Evolutionary conservation across 2,888 invertebrate genomes (phyloP).

Genomic region (Argyresthia albistria): DNA sequence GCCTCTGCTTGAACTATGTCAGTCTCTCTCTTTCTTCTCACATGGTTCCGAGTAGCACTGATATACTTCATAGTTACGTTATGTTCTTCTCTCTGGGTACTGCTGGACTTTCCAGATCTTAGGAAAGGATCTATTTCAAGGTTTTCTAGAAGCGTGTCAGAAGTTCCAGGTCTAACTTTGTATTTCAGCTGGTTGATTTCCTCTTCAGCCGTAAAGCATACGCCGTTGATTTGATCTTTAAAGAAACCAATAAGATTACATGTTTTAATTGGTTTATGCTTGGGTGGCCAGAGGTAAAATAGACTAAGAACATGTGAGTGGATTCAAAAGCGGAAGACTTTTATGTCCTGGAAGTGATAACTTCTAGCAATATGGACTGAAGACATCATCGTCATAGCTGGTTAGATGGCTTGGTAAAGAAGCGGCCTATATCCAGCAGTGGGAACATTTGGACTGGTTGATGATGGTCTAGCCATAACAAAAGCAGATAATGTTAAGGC

Average conservation of each 20-base stretch:
- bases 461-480: conserved; percentile 2
- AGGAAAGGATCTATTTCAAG: conserved; percentile 55
- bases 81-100: conserved; percentile 42
- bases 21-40: conserved; percentile 75
- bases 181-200: conserved; percentile 79
- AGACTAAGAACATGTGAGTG: neutral
- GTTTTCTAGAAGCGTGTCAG: conserved; percentile 63
- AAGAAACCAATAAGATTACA: neutral
- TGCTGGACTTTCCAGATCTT: conserved; percentile 41
- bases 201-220: conserved; percentile 73
- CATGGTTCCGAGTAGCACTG: conserved; percentile 43
- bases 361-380: too few species aligned
- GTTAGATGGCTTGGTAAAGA: too few species aligned
- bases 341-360: neutral
- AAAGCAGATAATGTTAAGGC: neutral
- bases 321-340: conserved; percentile 7
- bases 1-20: conserved; percentile 82
- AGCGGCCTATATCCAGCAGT: too few species aligned
- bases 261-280: neutral
- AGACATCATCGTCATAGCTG: too few species aligned
- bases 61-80: conserved; percentile 43
- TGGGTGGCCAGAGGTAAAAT: neutral
- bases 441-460: too few species aligned
- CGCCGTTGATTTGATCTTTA: conserved; percentile 75
- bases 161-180: conserved; percentile 46